Percentiles rank a stretch among this genome's conserved stretches.
phyloP scores from a whole-genome alignment of 1,140 invertebrate genomes.

The Zaprionus ghesquierei region DNA sequence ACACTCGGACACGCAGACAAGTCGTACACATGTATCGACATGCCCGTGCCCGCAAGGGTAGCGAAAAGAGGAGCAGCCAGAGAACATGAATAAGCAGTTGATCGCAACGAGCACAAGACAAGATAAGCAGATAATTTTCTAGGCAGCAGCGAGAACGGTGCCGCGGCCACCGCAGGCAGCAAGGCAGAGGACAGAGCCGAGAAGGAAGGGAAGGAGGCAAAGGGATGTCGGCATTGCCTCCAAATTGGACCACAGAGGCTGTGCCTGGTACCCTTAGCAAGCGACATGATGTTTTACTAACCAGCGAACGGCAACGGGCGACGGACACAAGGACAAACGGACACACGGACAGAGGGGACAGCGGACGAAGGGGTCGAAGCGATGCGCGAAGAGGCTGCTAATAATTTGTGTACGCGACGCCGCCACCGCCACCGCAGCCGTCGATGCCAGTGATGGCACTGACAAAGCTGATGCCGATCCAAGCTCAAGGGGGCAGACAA shows the following conservation, averaged over 20 bases:
- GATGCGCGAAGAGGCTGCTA: slow-evolving; percentile 57
- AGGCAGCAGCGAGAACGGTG: slow-evolving; percentile 52
- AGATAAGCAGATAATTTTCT: slow-evolving; percentile 82
- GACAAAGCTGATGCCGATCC: slow-evolving; percentile 32
- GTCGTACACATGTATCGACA: background rate
- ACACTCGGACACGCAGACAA: background rate
- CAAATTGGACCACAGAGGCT: slow-evolving; percentile 79
- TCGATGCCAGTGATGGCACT: slow-evolving; percentile 17
- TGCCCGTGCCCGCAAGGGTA: slow-evolving; percentile 17
- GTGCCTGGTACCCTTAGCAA: slow-evolving; percentile 71
- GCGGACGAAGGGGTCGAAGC: slow-evolving; percentile 7
- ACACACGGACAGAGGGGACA: background rate
- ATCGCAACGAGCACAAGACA: slow-evolving; percentile 79
- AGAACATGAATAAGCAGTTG: slow-evolving; percentile 79
- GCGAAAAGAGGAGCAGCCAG: slow-evolving; percentile 40
- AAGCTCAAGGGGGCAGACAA: background rate
- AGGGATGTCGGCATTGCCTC: slow-evolving; percentile 38
- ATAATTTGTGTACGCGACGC: slow-evolving; percentile 74
- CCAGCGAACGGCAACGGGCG: slow-evolving; percentile 51
- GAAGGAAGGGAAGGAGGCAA: background rate
- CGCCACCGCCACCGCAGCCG: slow-evolving; percentile 33
- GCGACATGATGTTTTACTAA: slow-evolving; percentile 79
- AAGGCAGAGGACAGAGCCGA: slow-evolving; percentile 16
- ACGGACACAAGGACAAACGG: background rate
- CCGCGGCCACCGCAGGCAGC: slow-evolving; percentile 42